phyloP scores from a whole-genome alignment of 2,888 invertebrate genomes.

The Micoletzkya japonica region DNA sequence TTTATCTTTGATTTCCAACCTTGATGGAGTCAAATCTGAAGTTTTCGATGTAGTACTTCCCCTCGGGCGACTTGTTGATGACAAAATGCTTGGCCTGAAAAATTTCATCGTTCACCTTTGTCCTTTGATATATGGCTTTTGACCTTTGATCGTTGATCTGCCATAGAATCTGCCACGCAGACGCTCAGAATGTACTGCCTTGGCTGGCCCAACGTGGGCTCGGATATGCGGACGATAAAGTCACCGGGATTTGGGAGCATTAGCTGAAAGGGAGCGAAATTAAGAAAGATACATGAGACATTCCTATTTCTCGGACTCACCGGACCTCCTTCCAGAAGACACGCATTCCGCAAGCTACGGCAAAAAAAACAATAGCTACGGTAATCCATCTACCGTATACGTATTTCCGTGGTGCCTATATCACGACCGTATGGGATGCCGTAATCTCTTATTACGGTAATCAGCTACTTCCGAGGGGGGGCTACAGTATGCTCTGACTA shows the following conservation, averaged over 20 bases:
- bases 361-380: no score
- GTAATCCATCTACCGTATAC: no score
- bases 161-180: background rate
- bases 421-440: no score
- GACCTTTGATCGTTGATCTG: background rate
- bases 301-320: no score
- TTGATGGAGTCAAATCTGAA: slow-evolving; percentile 31
- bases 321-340: no score
- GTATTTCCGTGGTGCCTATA: no score
- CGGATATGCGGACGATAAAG: slow-evolving; percentile 25
- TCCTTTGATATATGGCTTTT: background rate
- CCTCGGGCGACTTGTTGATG: slow-evolving; percentile 27
- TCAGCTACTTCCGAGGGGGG: no score
- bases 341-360: no score
- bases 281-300: no score
- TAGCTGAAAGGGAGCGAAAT: slow-evolving; percentile 17
- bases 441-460: no score
- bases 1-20: no score
- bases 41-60: slow-evolving; percentile 36
- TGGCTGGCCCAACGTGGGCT: slow-evolving; percentile 12
- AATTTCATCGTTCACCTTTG: slow-evolving; percentile 3
- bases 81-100: slow-evolving; percentile 41
- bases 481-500: no score
- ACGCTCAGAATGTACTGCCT: slow-evolving; percentile 6
- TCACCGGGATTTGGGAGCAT: slow-evolving; percentile 5